phyloP scores from a whole-genome alignment of 2,797 vertebrate genomes.

The Crocodylus rhombifer region DNA sequence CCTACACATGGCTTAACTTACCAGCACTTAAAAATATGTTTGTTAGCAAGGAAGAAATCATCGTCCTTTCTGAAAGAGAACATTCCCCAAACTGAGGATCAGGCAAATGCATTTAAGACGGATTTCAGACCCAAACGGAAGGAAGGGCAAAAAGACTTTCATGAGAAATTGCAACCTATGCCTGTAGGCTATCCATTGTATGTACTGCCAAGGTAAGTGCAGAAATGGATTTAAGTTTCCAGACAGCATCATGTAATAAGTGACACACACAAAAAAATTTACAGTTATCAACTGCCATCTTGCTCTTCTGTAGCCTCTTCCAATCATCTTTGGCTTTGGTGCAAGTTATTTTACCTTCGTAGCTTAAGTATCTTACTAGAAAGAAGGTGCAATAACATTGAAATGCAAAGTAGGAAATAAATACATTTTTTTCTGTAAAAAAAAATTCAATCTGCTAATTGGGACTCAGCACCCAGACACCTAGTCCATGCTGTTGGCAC shows the following conservation, averaged over 20 bases:
- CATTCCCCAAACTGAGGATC: background rate
- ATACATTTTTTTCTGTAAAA: conserved; percentile 33
- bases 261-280: conserved; percentile 2
- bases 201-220: background rate
- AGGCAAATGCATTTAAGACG: background rate
- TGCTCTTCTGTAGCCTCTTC: conserved; percentile 16
- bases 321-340: conserved; percentile 61
- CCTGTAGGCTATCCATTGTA: background rate
- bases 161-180: background rate
- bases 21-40: conserved; percentile 21
- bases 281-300: background rate
- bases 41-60: conserved; percentile 54
- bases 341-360: conserved; percentile 1
- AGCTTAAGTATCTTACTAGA: background rate
- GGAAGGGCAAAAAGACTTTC: background rate
- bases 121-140: background rate
- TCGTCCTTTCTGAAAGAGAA: background rate
- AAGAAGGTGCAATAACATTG: conserved; percentile 11
- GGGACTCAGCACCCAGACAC: conserved; percentile 5
- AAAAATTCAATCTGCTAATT: conserved; percentile 19
- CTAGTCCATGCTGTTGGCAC: background rate
- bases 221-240: background rate
- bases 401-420: conserved; percentile 31
- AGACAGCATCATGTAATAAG: conserved; percentile 60
- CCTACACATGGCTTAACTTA: conserved; percentile 35